Evolutionary conservation across 2,797 vertebrate species (phyloP).

Genomic region (Hephaestus fuliginosus): DNA sequence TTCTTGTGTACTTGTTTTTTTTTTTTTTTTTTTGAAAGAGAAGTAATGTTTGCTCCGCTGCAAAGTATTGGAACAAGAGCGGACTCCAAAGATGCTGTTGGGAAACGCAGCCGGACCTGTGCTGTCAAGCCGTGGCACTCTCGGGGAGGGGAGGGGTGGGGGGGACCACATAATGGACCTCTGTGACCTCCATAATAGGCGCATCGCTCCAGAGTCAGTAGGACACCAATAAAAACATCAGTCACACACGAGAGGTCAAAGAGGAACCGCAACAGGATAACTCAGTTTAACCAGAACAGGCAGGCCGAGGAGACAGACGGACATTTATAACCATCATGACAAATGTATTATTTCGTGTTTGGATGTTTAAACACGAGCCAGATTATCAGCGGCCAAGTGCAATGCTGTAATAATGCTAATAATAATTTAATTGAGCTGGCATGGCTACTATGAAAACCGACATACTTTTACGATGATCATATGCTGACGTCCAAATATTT

Average conservation of each 20-base stretch:
- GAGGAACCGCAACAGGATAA: conserved; percentile 40
- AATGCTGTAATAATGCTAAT: background rate
- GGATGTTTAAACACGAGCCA: background rate
- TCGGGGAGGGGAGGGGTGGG: background rate
- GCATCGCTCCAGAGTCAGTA: conserved; percentile 76
- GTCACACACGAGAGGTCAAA: conserved; percentile 71
- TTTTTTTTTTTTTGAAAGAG: conserved; percentile 9
- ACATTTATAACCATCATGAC: background rate
- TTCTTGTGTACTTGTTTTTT: background rate
- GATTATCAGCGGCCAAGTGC: background rate
- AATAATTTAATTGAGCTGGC: background rate
- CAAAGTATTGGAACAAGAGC: conserved; percentile 24
- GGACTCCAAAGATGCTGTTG: conserved; percentile 31
- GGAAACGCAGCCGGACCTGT: conserved; percentile 21
- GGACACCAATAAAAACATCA: conserved; percentile 81
- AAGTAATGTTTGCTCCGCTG: conserved; percentile 27
- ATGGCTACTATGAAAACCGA: background rate
- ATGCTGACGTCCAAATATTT: background rate
- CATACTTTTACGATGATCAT: background rate
- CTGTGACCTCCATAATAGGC: conserved; percentile 78
- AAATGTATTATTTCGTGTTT: background rate
- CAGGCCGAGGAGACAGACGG: conserved; percentile 9
- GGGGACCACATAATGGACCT: conserved; percentile 60
- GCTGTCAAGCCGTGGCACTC: conserved; percentile 34
- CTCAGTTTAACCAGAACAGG: conserved; percentile 45